These are phyloP conservation scores for Pterostichus niger DNA, from an alignment of 2,888 invertebrate species.

Conservation along the genomic window DNA sequence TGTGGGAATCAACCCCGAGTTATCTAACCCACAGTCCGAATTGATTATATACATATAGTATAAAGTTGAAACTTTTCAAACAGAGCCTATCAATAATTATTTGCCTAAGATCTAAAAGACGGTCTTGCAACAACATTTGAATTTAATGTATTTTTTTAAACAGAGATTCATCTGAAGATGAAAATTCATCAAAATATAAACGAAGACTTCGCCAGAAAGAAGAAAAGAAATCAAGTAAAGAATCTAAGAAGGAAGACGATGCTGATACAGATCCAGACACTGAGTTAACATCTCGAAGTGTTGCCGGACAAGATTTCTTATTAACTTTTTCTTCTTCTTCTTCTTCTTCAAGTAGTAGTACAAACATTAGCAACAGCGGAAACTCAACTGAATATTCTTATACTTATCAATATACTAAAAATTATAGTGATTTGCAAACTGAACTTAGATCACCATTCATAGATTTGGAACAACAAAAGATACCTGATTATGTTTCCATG, in stretches of 20 bases:
- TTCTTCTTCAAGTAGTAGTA: constrained; percentile 49
- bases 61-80: no score
- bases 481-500: constrained; percentile 74
- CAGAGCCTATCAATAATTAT: no score
- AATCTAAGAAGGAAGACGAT: background rate
- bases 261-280: background rate
- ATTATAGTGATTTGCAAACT: constrained; percentile 16
- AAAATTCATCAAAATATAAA: constrained; percentile 65
- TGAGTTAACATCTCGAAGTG: background rate
- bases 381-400: constrained; percentile 73
- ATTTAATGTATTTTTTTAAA: no score
- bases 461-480: constrained; percentile 74
- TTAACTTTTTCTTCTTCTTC: constrained; percentile 2
- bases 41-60: no score
- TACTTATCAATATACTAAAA: constrained; percentile 74
- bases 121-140: no score
- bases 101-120: no score
- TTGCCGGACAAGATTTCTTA: background rate
- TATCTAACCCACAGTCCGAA: no score
- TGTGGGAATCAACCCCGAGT: no score
- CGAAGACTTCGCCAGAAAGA: constrained; percentile 54
- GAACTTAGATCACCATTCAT: constrained; percentile 68
- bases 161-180: constrained; percentile 74
- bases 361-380: constrained; percentile 66
- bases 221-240: constrained; percentile 11